A percentile compares a stretch with the other conserved stretches of the same genome.
phyloP scores from a whole-genome alignment of 2,113 vertebrate species.

The Sinocyclocheilus maitianheensis region DNA sequence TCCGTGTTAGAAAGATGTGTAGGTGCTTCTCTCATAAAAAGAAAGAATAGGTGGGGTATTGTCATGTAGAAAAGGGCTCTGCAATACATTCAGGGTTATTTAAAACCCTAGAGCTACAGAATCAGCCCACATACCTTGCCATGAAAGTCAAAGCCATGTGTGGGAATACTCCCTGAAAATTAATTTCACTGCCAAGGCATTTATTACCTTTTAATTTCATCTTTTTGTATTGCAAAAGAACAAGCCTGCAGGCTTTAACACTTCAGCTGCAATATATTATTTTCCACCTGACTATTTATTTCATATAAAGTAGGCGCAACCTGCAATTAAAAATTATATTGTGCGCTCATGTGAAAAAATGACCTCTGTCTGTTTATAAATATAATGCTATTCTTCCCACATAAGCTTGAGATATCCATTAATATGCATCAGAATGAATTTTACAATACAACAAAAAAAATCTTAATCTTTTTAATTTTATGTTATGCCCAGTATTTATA shows the following conservation, averaged over 20 bases:
- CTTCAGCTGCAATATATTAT: neutral
- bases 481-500: neutral
- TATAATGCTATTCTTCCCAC: neutral
- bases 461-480: no score
- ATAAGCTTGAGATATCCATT: neutral
- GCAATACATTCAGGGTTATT: slow-evolving; percentile 16
- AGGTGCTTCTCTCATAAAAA: slow-evolving; percentile 7
- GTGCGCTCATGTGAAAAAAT: neutral
- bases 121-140: slow-evolving; percentile 24
- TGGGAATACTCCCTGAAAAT: slow-evolving; percentile 41
- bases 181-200: slow-evolving; percentile 40
- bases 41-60: neutral
- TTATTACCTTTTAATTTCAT: slow-evolving; percentile 51
- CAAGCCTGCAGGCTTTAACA: slow-evolving; percentile 25
- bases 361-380: neutral
- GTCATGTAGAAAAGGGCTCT: neutral
- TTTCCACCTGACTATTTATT: slow-evolving; percentile 15
- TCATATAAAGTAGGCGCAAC: neutral
- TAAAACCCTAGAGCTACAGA: slow-evolving; percentile 13
- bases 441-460: neutral
- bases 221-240: slow-evolving; percentile 24
- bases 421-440: neutral
- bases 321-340: slow-evolving; percentile 5
- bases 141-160: slow-evolving; percentile 24
- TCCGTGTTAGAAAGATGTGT: neutral